Percentiles rank a stretch among this genome's conserved stretches.
Evolutionary conservation across 2,888 invertebrate genomes (phyloP).

Genomic region (Anagyrus pseudococci): DNA sequence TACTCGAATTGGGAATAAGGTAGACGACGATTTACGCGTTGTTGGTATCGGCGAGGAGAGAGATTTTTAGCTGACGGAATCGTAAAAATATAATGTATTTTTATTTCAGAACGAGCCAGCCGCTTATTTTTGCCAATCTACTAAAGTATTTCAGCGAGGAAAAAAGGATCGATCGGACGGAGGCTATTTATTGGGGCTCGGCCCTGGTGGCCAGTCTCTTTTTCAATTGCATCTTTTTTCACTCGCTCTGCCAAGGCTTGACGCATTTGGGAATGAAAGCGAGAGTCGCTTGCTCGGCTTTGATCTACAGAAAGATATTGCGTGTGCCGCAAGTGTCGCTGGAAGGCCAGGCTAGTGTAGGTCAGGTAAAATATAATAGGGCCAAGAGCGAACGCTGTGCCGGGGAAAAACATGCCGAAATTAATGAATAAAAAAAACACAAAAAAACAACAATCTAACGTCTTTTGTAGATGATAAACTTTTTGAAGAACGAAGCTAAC

Average conservation of each 20-base stretch:
- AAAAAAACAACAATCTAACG: background rate
- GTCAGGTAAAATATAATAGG: constrained; percentile 62
- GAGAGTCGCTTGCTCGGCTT: constrained; percentile 72
- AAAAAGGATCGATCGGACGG: constrained; percentile 35
- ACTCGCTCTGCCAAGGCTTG: constrained; percentile 72
- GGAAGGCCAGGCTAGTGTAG: constrained; percentile 76
- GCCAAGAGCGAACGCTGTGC: background rate
- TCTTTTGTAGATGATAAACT: constrained; percentile 66
- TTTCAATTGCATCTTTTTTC: constrained; percentile 59
- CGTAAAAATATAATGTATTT: background rate
- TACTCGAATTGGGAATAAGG: constrained; percentile 71
- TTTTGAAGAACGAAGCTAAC: constrained; percentile 79
- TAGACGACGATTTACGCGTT: constrained; percentile 45
- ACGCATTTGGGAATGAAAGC: constrained; percentile 75
- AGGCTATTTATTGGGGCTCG: constrained; percentile 63
- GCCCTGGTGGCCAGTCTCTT: constrained; percentile 55
- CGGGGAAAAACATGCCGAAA: background rate
- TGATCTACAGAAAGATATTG: constrained; percentile 79
- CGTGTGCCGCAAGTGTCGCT: constrained; percentile 75
- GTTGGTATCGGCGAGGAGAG: no score
- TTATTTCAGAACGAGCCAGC: constrained; percentile 51
- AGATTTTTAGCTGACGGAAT: no score
- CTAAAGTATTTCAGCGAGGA: constrained; percentile 47
- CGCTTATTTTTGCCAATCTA: constrained; percentile 52
- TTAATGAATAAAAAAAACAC: background rate